These are phyloP conservation scores for Watsonalla binaria DNA, from an alignment of 2,888 invertebrate genomes.

Conservation along the genomic window DNA sequence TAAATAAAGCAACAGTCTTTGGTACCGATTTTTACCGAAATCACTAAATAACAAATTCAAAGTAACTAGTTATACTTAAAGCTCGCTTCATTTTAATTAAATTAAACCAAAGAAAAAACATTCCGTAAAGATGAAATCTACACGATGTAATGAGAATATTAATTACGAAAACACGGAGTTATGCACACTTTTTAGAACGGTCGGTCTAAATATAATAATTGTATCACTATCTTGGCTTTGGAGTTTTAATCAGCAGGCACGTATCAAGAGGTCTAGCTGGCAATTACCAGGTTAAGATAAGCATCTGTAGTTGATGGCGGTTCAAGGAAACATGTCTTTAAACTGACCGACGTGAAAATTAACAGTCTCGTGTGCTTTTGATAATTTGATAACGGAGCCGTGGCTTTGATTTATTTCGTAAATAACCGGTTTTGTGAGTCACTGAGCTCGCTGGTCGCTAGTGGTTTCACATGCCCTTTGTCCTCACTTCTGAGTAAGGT, in stretches of 20 bases:
- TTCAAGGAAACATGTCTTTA: slow-evolving; percentile 71
- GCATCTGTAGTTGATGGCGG: slow-evolving; percentile 48
- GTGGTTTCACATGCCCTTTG: slow-evolving; percentile 59
- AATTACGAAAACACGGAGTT: slow-evolving; percentile 1
- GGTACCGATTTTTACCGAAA: too few species aligned
- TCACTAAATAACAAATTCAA: too few species aligned
- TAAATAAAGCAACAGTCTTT: too few species aligned
- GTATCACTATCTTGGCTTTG: slow-evolving; percentile 34
- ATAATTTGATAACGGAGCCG: slow-evolving; percentile 73
- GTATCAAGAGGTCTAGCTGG: slow-evolving; percentile 59
- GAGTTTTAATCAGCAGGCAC: slow-evolving; percentile 33
- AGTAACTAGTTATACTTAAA: too few species aligned
- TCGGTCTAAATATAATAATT: slow-evolving; percentile 23
- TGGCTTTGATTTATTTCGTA: slow-evolving; percentile 66
- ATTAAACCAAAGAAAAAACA: background rate
- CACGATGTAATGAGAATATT: slow-evolving; percentile 3
- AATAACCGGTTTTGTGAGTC: slow-evolving; percentile 57
- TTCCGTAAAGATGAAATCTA: background rate
- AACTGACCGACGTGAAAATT: slow-evolving; percentile 71
- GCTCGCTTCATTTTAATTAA: too few species aligned
- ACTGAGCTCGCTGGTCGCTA: slow-evolving; percentile 20
- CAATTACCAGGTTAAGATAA: slow-evolving; percentile 64
- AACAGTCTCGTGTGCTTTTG: slow-evolving; percentile 72
- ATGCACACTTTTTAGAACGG: slow-evolving; percentile 4
- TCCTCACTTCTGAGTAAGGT: slow-evolving; percentile 34